Evolutionary conservation across 2,113 vertebrate genomes (phyloP).

Genomic region (Sisor rabdophorus): DNA sequence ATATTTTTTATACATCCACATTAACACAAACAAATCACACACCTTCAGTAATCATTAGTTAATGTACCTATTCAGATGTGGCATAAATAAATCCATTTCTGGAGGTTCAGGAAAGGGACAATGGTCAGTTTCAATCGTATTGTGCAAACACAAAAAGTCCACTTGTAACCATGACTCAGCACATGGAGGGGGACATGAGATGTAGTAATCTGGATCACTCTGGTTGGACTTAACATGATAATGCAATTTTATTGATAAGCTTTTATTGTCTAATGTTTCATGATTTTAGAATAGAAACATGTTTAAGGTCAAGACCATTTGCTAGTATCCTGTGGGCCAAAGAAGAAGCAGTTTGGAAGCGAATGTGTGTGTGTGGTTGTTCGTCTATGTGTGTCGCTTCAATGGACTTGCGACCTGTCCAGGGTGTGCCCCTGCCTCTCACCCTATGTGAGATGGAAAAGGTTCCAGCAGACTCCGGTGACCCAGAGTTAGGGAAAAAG

Average conservation of each 20-base stretch:
- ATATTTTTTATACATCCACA: too few relatives aligned
- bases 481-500: too few relatives aligned
- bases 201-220: neutral
- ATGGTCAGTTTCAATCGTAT: neutral
- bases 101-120: neutral
- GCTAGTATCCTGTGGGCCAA: conserved; percentile 57
- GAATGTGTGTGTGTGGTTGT: too few relatives aligned
- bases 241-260: neutral
- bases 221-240: conserved; percentile 10
- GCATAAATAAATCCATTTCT: neutral
- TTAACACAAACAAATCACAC: neutral
- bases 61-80: neutral
- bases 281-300: conserved; percentile 4
- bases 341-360: conserved; percentile 29
- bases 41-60: neutral
- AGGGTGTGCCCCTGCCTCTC: too few relatives aligned
- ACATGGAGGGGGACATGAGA: neutral
- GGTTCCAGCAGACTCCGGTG: too few relatives aligned
- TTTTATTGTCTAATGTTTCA: neutral
- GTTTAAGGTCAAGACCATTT: conserved; percentile 39
- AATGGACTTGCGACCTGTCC: too few relatives aligned
- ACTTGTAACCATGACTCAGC: conserved; percentile 30
- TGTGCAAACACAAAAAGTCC: neutral
- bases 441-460: too few relatives aligned
- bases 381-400: too few relatives aligned